phyloP scores from a whole-genome alignment of 1,140 invertebrate species.

The Trissolcus basalis region DNA sequence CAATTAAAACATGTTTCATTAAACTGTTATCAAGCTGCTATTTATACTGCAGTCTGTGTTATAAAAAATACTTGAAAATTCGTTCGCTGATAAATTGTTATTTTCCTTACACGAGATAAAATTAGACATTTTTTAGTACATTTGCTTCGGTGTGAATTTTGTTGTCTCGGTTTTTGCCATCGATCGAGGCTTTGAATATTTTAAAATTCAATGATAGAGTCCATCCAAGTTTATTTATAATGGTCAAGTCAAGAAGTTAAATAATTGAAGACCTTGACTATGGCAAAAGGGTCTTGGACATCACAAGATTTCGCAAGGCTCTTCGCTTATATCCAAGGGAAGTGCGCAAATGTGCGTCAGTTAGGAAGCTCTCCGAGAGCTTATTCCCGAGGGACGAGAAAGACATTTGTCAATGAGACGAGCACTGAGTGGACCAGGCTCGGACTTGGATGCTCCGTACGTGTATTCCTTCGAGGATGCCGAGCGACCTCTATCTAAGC shows the following conservation, averaged over 20 bases:
- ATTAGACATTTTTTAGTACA: too few species aligned
- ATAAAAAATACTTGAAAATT: too few species aligned
- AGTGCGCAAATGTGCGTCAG: slow-evolving; percentile 62
- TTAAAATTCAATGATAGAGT: too few species aligned
- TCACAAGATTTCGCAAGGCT: slow-evolving; percentile 62
- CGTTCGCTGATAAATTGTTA: too few species aligned
- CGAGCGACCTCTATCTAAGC: slow-evolving; percentile 61
- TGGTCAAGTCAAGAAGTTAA: slow-evolving; percentile 43
- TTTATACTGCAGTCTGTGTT: too few species aligned
- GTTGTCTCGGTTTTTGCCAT: too few species aligned
- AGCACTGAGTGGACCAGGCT: slow-evolving; percentile 71
- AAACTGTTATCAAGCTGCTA: too few species aligned
- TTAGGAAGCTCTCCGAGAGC: slow-evolving; percentile 63
- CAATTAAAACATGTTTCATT: too few species aligned
- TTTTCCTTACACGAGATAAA: too few species aligned
- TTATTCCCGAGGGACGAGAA: slow-evolving; percentile 69
- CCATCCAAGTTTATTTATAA: slow-evolving; percentile 31
- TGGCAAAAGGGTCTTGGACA: slow-evolving; percentile 64
- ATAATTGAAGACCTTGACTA: slow-evolving; percentile 69
- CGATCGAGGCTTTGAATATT: too few species aligned
- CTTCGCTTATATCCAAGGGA: slow-evolving; percentile 53
- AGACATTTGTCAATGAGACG: slow-evolving; percentile 76
- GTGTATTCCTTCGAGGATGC: slow-evolving; percentile 70
- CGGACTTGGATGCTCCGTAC: slow-evolving; percentile 62
- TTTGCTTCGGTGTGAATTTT: too few species aligned